A percentile compares a stretch with the other conserved stretches of the same genome.
Conservation (phyloP, 2,888 invertebrate species). For the Andrena minutula region DNA sequence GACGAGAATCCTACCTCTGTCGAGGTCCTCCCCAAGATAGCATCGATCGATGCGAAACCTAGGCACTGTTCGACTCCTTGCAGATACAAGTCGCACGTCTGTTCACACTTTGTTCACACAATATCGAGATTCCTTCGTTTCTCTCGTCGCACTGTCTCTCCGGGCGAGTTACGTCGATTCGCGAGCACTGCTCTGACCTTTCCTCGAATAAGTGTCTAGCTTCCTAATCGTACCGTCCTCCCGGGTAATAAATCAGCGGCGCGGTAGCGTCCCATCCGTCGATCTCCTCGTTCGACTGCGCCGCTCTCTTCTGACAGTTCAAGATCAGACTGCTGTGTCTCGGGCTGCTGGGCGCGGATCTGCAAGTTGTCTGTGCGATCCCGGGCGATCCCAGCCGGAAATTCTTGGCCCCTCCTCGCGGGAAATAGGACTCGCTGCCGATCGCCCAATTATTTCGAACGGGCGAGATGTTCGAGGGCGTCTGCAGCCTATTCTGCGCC, state of each 20-base stretch:
- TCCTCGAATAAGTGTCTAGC: neutral
- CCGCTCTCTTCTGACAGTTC: conserved; percentile 71
- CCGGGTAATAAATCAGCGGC: conserved; percentile 74
- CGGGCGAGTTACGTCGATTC: no score
- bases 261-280: conserved; percentile 78
- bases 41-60: neutral
- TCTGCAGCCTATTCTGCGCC: neutral
- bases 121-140: neutral
- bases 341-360: conserved; percentile 80
- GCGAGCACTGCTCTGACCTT: neutral
- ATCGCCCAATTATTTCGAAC: conserved; percentile 40
- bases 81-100: neutral
- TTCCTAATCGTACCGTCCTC: conserved; percentile 48
- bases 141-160: neutral
- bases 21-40: neutral
- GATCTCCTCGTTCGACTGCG: conserved; percentile 80
- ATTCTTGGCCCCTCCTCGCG: conserved; percentile 36
- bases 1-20: conserved; percentile 28
- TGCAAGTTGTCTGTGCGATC: conserved; percentile 70
- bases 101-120: conserved; percentile 15
- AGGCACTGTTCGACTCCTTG: conserved; percentile 3
- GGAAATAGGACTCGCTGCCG: conserved; percentile 50
- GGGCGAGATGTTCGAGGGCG: conserved; percentile 5
- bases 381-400: conserved; percentile 60
- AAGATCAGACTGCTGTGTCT: conserved; percentile 72